Evolutionary conservation across 92 coral and sea anemone genomes (phyloP).

Genomic region (Metridium senile): DNA sequence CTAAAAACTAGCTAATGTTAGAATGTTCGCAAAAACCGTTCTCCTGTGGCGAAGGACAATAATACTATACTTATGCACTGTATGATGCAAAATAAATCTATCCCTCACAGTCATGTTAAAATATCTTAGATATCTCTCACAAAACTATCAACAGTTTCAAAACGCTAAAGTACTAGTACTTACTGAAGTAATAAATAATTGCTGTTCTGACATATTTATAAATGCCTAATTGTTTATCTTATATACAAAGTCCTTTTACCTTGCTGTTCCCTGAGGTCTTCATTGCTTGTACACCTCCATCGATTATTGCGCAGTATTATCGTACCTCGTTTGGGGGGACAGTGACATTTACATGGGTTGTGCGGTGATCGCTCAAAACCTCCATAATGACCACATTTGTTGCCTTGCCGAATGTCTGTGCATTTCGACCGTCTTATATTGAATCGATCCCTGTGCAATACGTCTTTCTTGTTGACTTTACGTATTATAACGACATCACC

Average conservation of each 20-base stretch:
- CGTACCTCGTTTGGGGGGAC: conserved; percentile 38
- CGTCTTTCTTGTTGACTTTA: conserved; percentile 27
- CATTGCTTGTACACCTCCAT: conserved; percentile 33
- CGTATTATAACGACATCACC: conserved; percentile 31
- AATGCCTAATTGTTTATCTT: not conserved
- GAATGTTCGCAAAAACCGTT: too few species aligned
- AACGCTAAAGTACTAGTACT: too few species aligned
- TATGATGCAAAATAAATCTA: not conserved
- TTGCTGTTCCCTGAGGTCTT: conserved; percentile 10
- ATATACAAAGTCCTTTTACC: not conserved
- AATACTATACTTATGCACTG: not conserved
- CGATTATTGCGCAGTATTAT: not conserved
- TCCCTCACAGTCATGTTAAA: not conserved
- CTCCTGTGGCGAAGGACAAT: not conserved
- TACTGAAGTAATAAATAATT: not conserved
- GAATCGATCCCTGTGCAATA: conserved; percentile 33
- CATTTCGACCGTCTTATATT: conserved; percentile 35
- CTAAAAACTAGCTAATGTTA: too few species aligned
- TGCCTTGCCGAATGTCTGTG: conserved; percentile 20
- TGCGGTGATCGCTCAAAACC: conserved; percentile 35
- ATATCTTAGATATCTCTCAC: not conserved
- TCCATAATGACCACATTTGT: conserved; percentile 32
- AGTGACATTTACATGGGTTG: conserved; percentile 35
- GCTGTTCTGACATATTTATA: not conserved
- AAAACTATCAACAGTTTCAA: too few species aligned